Evolutionary conservation across 2,113 vertebrate genomes (phyloP).

Genomic region (Phalacrocorax aristotelis): DNA sequence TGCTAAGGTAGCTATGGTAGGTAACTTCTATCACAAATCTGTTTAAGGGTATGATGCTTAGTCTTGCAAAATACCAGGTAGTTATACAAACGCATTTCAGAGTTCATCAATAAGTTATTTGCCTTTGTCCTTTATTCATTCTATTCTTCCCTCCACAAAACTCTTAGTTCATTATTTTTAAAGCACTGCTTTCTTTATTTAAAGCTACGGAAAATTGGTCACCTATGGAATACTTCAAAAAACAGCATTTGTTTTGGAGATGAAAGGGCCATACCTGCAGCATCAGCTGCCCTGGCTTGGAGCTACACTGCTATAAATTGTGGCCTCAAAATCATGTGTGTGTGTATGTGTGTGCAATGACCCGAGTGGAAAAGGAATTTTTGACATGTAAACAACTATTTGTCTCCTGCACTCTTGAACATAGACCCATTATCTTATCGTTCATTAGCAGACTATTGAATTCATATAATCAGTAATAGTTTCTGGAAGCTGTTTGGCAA

Average conservation of each 20-base stretch:
- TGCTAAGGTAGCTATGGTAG: background rate
- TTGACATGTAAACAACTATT: slow-evolving; percentile 47
- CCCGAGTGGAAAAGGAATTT: background rate
- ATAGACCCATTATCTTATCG: slow-evolving; percentile 43
- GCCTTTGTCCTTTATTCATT: background rate
- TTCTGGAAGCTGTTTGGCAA: slow-evolving; percentile 65
- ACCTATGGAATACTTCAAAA: background rate
- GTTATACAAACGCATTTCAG: background rate
- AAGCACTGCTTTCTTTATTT: background rate
- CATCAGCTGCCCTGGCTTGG: background rate
- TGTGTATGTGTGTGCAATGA: background rate
- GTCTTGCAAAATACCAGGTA: background rate
- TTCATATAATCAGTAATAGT: slow-evolving; percentile 53
- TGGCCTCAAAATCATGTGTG: background rate
- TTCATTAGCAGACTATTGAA: slow-evolving; percentile 36
- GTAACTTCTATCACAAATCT: background rate
- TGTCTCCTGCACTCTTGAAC: slow-evolving; percentile 31
- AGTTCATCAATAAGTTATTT: background rate
- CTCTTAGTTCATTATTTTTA: background rate
- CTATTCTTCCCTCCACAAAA: background rate
- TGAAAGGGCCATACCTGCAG: background rate
- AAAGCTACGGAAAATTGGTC: background rate
- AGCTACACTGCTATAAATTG: background rate
- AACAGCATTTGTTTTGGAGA: background rate
- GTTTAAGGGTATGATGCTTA: background rate